Base-by-base conservation (phyloP, 64 coral and sea anemone species). In the Dendrophyllia cribrosa region DNA sequence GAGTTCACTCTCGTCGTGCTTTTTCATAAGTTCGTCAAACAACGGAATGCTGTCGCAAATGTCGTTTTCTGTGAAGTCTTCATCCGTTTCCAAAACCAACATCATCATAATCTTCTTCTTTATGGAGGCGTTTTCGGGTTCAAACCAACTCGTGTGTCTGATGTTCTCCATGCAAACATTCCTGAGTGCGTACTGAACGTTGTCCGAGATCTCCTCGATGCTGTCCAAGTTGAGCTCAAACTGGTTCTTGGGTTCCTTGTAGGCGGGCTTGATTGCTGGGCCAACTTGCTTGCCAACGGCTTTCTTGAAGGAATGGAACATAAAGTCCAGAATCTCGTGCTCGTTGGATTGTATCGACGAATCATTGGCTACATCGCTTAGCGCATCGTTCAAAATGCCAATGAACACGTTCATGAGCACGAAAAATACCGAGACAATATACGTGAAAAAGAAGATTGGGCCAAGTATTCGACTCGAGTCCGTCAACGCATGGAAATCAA, bases 181-280 rank as follows among this genome's bases (percentile, higher is more conserved):
- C 1, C 96, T 82, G 21, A 98, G 67, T 0, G 91, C 96, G 51
- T 93, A 95, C 16, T 95, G 75, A 25, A 98, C 89, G 43, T 95
- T 98, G 7, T 98, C 96, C 1, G 96, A 96, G 24, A 98, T 96
- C 47, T 98, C 96, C n/a, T 98, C 96, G 66, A 98, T 96, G 21
- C 76, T 93, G 17, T 98, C 94, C 20, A 93, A n/a, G 51, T 95
- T 77, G 14, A 91, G 79, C 17, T 93, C 96, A 14, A 98, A 83
- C 58, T 95, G 79, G 9, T 82, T 92, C 78, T 98, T 98, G 14
- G 90, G 74, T 72, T 98, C 96, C 26, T 95, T 90, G 60, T 98
- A 98, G 0, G 77, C 86, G 10, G 96, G 96, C 24, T 93, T 93
- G 12, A 98, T 96, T 7, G 93, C 95, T 47, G 95, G 95, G n/a